Conservation (phyloP, 2,797 vertebrate species). For the Muraenolepis orangiensis region DNA sequence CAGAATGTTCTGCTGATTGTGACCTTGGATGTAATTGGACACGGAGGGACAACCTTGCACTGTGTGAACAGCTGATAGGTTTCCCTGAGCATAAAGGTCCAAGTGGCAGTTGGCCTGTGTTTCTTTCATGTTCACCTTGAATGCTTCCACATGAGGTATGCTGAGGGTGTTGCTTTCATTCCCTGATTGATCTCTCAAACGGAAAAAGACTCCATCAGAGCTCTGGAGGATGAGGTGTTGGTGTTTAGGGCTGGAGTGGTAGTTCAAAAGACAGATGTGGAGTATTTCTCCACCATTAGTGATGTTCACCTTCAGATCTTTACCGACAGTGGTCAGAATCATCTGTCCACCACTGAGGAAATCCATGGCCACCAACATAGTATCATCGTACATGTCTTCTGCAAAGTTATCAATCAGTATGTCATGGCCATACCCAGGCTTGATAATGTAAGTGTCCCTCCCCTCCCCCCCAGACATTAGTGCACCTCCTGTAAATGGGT, state of each 20-base stretch:
- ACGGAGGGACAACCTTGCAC: constrained; percentile 44
- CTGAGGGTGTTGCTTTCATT: not conserved
- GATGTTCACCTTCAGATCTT: constrained; percentile 22
- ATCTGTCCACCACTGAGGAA: constrained; percentile 31
- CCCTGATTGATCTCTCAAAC: constrained; percentile 11
- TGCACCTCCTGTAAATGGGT: constrained; percentile 43
- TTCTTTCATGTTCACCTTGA: constrained; percentile 49
- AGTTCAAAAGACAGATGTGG: constrained; percentile 19
- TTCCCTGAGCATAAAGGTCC: constrained; percentile 41
- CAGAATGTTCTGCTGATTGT: constrained; percentile 40
- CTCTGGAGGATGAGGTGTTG: constrained; percentile 44
- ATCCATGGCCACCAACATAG: constrained; percentile 46
- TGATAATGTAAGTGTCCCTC: constrained; percentile 52
- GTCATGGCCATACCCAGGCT: constrained; percentile 16
- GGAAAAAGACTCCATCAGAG: constrained; percentile 44
- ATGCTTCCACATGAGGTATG: constrained; percentile 28
- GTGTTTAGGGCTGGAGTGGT: constrained; percentile 4
- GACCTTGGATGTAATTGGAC: constrained; percentile 48
- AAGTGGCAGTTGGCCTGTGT: constrained; percentile 34
- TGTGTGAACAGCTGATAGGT: constrained; percentile 44
- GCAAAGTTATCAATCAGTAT: constrained; percentile 48
- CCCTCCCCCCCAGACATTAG: constrained; percentile 48
- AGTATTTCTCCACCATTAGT: constrained; percentile 18
- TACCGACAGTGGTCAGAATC: not conserved
- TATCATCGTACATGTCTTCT: constrained; percentile 36